These are phyloP conservation scores for Lochmaea crataegi DNA, from an alignment of 2,888 invertebrate species.

Conservation along the genomic window DNA sequence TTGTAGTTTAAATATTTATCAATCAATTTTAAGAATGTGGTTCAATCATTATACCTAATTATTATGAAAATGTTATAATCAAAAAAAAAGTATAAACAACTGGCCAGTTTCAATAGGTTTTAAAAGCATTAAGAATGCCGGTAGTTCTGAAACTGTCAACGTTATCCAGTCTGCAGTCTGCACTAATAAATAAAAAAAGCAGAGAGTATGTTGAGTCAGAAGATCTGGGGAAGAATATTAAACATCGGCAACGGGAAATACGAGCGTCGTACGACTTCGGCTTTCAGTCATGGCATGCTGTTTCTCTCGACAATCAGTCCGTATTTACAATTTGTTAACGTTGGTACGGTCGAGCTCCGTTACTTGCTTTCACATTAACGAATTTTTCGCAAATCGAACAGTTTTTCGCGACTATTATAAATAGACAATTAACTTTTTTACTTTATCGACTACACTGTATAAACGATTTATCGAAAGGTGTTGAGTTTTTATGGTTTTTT, in stretches of 20 bases:
- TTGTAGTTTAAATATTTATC: too few species aligned
- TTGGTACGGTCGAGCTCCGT: constrained; percentile 38
- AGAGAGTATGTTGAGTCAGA: constrained; percentile 5
- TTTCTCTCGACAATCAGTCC: constrained; percentile 58
- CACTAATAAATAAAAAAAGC: background rate
- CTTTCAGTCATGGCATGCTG: constrained; percentile 59
- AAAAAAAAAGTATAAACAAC: too few species aligned
- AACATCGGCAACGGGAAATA: constrained; percentile 29
- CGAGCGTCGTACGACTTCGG: constrained; percentile 54
- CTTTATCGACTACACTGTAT: constrained; percentile 47
- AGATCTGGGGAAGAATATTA: constrained; percentile 33
- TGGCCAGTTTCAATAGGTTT: background rate
- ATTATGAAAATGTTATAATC: too few species aligned
- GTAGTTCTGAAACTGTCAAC: background rate
- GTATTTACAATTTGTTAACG: constrained; percentile 50
- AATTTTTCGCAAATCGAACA: constrained; percentile 46
- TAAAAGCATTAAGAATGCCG: background rate
- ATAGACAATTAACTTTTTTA: constrained; percentile 47
- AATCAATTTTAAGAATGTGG: too few species aligned
- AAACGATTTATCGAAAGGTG: constrained; percentile 41
- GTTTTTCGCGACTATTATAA: constrained; percentile 43
- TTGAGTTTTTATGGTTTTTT: constrained; percentile 43
- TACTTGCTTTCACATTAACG: constrained; percentile 47
- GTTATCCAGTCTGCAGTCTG: background rate
- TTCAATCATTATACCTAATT: too few species aligned